Base-by-base conservation (phyloP, 1,140 invertebrate species). In the Megathymus violae region DNA sequence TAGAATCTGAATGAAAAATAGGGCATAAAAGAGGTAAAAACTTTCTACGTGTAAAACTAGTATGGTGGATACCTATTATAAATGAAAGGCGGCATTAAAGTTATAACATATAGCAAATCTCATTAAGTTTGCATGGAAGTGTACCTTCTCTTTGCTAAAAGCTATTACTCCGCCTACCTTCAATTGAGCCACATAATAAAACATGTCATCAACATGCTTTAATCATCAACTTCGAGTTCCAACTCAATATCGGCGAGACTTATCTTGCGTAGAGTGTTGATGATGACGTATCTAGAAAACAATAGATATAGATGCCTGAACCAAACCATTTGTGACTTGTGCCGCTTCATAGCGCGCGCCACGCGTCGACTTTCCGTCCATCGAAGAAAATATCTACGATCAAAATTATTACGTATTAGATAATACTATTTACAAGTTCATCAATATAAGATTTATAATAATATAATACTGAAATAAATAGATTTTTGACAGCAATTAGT, bases 241-340 rank as follows among this genome's bases (percentile, higher is more conserved):
- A 96, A 83, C 74, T 96, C 95, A 44, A 96, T 93, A 80, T 96
- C 95, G 1, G 94, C 92, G 7, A 94, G 79, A 76, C 93, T 95
- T 67, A 96, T 93, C 82, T 94, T 93, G 67, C 95, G 93, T 47
- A 97, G 91, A 1, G 96, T 97, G 81, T 99, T 99, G 6, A 98
- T 95, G 27, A 97, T 93, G 84, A 97, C 95, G 80, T 98, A 99
- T 19, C 97, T 94, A 22, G 97, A 98, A 91, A 98, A 97, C 43
- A 95, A 85, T 71, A 99, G 94, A 81, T 98, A 99, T 4, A 99
- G 91, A 77, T 94, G 94, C 64, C 98, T 93, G 85, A 97, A 99
- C 98, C 98, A 99, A 9, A 97, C 94, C 85, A 97, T 94, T 86
- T 99, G 98, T 10, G 97, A 97, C 71, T 93, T 89, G 85, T 99